Percentiles rank a stretch among this genome's conserved stretches.
Conservation (phyloP, 2,888 invertebrate genomes). For the Pinctada fucata region DNA sequence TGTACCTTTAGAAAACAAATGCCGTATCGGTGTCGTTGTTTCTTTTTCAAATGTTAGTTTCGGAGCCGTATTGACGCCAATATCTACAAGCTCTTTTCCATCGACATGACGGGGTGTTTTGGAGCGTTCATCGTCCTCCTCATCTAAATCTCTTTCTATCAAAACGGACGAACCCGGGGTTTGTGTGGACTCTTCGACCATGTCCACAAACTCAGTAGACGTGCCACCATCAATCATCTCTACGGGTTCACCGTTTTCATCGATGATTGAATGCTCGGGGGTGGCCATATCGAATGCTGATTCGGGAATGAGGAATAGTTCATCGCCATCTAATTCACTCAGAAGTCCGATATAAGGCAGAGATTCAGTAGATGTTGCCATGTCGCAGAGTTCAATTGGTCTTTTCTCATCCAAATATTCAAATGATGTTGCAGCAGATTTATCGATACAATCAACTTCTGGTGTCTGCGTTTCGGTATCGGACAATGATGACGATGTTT, state of each 20-base stretch:
- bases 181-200: conserved; percentile 63
- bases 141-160: conserved; percentile 28
- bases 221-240: conserved; percentile 63
- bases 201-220: conserved; percentile 49
- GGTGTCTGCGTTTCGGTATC: conserved; percentile 61
- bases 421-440: conserved; percentile 58
- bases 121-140: conserved; percentile 14
- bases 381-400: conserved; percentile 54
- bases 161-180: conserved; percentile 45
- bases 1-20: conserved; percentile 63
- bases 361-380: conserved; percentile 70
- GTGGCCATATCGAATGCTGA: conserved; percentile 36
- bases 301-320: conserved; percentile 65
- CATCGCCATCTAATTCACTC: conserved; percentile 70
- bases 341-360: conserved; percentile 70
- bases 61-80: conserved; percentile 65
- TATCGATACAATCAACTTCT: conserved; percentile 54
- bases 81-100: conserved; percentile 47
- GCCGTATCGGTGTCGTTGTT: conserved; percentile 63
- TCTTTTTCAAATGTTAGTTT: conserved; percentile 68
- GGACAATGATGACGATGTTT: conserved; percentile 38
- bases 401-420: conserved; percentile 52
- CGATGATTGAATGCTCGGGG: conserved; percentile 23
- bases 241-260: conserved; percentile 52
- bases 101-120: conserved; percentile 32